Conservation (phyloP, 2,113 vertebrate genomes). For the Tupaia tana region DNA sequence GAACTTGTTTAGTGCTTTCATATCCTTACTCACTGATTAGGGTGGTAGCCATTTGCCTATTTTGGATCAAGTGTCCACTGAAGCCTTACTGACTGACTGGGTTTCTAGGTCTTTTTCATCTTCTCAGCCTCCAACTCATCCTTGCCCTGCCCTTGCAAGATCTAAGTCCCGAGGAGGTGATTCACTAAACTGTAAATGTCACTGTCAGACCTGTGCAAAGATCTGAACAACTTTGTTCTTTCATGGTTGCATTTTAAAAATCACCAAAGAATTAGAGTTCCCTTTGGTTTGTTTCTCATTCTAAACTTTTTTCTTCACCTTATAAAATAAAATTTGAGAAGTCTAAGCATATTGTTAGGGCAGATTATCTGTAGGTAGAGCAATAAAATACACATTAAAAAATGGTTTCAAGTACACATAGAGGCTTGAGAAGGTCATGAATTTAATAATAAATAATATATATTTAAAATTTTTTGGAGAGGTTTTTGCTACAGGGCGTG, state of each 20-base stretch:
- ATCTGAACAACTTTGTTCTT: not conserved
- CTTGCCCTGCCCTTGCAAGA: not conserved
- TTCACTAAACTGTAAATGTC: not conserved
- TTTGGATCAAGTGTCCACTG: not conserved
- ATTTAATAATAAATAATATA: not conserved
- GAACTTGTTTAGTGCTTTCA: not conserved
- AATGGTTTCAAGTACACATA: not conserved
- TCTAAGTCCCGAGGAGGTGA: not conserved
- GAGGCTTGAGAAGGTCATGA: not conserved
- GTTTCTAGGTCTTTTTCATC: not conserved
- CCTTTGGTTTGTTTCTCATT: constrained; percentile 17
- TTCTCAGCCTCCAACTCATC: not conserved
- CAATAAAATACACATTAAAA: not conserved
- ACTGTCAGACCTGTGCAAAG: not conserved
- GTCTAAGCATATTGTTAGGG: not conserved
- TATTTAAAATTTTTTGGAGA: no score
- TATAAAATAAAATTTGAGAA: constrained; percentile 39
- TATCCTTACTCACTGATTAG: not conserved
- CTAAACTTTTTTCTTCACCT: not conserved
- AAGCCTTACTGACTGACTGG: not conserved
- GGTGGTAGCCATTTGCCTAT: not conserved
- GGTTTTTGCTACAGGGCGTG: no score
- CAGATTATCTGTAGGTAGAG: not conserved
- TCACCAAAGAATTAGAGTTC: not conserved
- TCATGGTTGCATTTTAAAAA: not conserved